A percentile compares a stretch with the other conserved stretches of the same genome.
Evolutionary conservation across 2,113 vertebrate genomes (phyloP).

Genomic region (Callospermophilus lateralis): DNA sequence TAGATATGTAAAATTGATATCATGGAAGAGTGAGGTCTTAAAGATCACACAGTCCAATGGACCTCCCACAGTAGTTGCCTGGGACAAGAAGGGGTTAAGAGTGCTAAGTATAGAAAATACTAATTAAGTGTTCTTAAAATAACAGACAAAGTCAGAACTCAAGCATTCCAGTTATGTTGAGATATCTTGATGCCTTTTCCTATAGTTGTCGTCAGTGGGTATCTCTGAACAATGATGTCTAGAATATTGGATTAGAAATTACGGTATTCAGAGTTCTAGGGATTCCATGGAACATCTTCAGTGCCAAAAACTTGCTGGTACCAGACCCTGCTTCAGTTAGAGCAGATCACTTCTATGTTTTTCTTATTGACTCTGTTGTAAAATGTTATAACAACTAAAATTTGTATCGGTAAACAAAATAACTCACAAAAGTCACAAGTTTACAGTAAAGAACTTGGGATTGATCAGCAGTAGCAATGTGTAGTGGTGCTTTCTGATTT

Average conservation of each 20-base stretch:
- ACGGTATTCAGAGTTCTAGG: constrained; percentile 31
- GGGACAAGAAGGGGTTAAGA: neutral
- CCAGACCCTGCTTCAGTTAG: neutral
- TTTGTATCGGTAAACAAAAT: constrained; percentile 16
- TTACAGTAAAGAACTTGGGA: neutral
- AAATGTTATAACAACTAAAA: constrained; percentile 4
- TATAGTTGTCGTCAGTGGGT: constrained; percentile 33
- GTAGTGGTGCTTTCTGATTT: constrained; percentile 29
- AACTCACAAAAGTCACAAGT: neutral
- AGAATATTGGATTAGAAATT: constrained; percentile 46
- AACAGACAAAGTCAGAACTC: constrained; percentile 57
- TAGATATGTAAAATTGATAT: constrained; percentile 37
- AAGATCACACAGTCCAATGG: constrained; percentile 10
- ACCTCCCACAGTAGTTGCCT: neutral
- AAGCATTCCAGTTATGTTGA: constrained; percentile 63
- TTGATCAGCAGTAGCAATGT: neutral
- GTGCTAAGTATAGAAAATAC: constrained; percentile 50
- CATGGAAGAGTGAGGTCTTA: neutral
- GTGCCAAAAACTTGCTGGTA: neutral
- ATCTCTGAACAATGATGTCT: constrained; percentile 5
- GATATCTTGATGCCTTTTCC: constrained; percentile 48
- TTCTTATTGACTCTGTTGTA: neutral
- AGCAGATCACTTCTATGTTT: neutral
- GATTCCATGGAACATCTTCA: neutral
- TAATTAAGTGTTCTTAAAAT: constrained; percentile 73